Conservation (phyloP, 2,888 invertebrate species). For the Eupithecia tripunctaria region DNA sequence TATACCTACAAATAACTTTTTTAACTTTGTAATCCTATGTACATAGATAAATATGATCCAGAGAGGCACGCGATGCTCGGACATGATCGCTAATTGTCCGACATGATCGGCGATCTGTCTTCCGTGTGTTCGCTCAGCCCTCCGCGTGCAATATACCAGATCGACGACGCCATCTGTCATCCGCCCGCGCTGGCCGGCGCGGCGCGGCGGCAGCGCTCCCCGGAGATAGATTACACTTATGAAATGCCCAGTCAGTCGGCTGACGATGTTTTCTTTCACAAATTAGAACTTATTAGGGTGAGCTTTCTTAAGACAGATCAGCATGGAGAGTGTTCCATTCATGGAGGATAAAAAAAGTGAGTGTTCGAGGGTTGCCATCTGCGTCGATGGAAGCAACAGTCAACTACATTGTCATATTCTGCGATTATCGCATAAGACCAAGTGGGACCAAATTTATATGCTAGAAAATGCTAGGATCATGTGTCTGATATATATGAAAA, state of each 20-base stretch:
- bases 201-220: too few species aligned
- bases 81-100: neutral
- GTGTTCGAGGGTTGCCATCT: neutral
- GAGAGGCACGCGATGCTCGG: neutral
- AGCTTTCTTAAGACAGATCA: neutral
- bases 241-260: neutral
- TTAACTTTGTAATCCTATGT: too few species aligned
- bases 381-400: too few species aligned
- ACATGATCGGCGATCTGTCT: neutral
- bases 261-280: neutral
- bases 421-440: too few species aligned
- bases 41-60: too few species aligned
- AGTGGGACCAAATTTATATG: too few species aligned
- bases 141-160: neutral
- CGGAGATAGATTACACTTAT: neutral
- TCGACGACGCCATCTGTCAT: neutral
- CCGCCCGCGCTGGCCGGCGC: neutral
- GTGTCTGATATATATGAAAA: too few species aligned
- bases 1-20: too few species aligned
- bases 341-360: neutral
- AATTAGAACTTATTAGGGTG: neutral
- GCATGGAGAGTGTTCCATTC: neutral
- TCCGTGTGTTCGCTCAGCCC: neutral
- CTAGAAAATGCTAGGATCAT: too few species aligned
- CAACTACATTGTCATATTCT: too few species aligned